phyloP scores from a whole-genome alignment of 2,888 invertebrate species.

The Marronus borbonicus region DNA sequence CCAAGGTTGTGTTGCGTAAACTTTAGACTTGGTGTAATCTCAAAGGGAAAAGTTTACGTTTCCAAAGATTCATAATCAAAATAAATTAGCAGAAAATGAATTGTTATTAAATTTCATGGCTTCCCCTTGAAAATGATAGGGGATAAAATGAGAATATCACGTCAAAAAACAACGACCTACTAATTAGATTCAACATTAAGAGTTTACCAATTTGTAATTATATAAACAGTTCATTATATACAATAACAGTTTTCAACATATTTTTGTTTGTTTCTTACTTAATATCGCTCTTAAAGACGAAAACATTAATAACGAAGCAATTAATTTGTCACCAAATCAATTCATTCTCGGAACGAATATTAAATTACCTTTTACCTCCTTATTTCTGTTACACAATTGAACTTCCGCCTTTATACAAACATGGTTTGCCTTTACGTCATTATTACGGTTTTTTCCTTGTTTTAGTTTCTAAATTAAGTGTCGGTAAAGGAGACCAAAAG shows the following conservation, averaged over 20 bases:
- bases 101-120: too few species aligned
- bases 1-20: too few species aligned
- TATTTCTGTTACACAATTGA: constrained; percentile 20
- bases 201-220: too few species aligned
- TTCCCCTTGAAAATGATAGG: too few species aligned
- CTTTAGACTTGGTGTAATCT: too few species aligned
- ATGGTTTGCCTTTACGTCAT: constrained; percentile 6
- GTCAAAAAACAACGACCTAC: too few species aligned
- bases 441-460: constrained; percentile 5
- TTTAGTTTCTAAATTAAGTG: not conserved
- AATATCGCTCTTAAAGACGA: not conserved
- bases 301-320: constrained; percentile 1
- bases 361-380: constrained; percentile 24
- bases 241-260: not conserved
- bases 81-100: too few species aligned
- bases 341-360: constrained; percentile 11
- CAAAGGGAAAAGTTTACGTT: too few species aligned
- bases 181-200: too few species aligned
- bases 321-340: constrained; percentile 11
- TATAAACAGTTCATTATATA: too few species aligned
- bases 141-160: too few species aligned
- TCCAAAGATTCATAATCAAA: too few species aligned
- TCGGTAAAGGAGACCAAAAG: not conserved
- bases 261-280: not conserved
- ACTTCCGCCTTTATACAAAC: not conserved